Evolutionary conservation across 2,113 vertebrate species (phyloP).

Genomic region (Perccottus glenii): DNA sequence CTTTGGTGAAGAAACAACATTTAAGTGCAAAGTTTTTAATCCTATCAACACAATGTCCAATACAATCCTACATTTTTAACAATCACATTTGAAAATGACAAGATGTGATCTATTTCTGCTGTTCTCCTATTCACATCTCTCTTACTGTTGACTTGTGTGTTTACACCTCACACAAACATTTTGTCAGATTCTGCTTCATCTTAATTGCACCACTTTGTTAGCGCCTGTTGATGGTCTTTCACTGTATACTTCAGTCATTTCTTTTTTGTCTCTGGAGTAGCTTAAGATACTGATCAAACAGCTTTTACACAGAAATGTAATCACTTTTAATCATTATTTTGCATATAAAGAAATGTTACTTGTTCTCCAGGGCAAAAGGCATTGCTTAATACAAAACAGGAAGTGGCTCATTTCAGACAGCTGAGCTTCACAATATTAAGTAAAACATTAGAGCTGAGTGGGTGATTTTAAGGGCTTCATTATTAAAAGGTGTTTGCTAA

Average conservation of each 20-base stretch:
- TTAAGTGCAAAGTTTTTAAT: background rate
- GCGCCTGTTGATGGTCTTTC: slow-evolving; percentile 57
- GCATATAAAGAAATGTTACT: slow-evolving; percentile 10
- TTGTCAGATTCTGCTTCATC: slow-evolving; percentile 59
- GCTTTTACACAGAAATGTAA: slow-evolving; percentile 28
- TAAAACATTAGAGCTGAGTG: slow-evolving; percentile 53
- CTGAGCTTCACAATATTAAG: slow-evolving; percentile 10
- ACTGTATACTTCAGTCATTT: slow-evolving; percentile 23
- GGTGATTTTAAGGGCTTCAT: slow-evolving; percentile 90
- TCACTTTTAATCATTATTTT: slow-evolving; percentile 25
- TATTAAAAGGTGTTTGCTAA: slow-evolving; percentile 89
- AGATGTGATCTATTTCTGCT: slow-evolving; percentile 52
- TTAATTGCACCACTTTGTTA: slow-evolving; percentile 70
- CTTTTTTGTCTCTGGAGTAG: slow-evolving; percentile 35
- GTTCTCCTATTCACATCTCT: slow-evolving; percentile 20
- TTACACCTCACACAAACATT: slow-evolving; percentile 76
- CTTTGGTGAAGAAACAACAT: background rate
- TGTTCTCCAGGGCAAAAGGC: slow-evolving; percentile 3
- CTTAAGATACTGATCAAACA: slow-evolving; percentile 38
- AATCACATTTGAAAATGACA: slow-evolving; percentile 84
- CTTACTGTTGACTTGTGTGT: slow-evolving; percentile 63
- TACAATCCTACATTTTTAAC: slow-evolving; percentile 89
- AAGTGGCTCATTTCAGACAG: too few species aligned
- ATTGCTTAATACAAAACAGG: too few species aligned
- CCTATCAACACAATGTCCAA: slow-evolving; percentile 23